Percentiles rank a stretch among this genome's conserved stretches.
phyloP scores from a whole-genome alignment of 2,888 invertebrate genomes.

The Caenorhabditis afra region DNA sequence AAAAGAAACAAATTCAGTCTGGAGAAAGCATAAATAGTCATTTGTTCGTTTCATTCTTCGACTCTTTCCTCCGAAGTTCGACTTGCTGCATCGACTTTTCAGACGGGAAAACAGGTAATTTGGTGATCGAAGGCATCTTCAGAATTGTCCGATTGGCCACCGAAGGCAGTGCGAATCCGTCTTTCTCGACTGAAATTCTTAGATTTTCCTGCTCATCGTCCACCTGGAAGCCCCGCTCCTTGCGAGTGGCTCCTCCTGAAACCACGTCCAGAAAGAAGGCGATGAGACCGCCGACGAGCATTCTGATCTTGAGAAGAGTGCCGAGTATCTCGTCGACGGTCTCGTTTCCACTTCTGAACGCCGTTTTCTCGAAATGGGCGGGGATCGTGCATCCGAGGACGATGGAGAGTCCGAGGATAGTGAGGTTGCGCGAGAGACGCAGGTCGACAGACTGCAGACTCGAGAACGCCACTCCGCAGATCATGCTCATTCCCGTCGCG shows the following conservation, averaged over 20 bases:
- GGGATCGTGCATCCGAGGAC: constrained; percentile 71
- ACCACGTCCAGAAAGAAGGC: constrained; percentile 82
- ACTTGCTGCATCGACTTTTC: constrained; percentile 26
- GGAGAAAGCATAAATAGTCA: constrained; percentile 36
- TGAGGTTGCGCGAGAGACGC: constrained; percentile 62
- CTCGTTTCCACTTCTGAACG: constrained; percentile 46
- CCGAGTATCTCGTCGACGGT: constrained; percentile 69
- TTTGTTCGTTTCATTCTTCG: not conserved
- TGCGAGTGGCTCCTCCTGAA: constrained; percentile 66
- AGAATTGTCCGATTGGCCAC: constrained; percentile 35
- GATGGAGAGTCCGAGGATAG: constrained; percentile 60
- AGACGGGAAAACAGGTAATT: constrained; percentile 37
- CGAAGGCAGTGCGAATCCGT: constrained; percentile 40
- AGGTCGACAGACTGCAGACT: constrained; percentile 67
- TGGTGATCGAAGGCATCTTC: constrained; percentile 34
- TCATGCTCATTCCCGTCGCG: constrained; percentile 74
- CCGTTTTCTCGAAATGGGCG: constrained; percentile 57
- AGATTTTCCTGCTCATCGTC: not conserved
- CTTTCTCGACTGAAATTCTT: constrained; percentile 10
- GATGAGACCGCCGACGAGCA: constrained; percentile 81
- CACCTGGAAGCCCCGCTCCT: constrained; percentile 64
- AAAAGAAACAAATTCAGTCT: constrained; percentile 38
- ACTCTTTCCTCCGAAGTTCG: constrained; percentile 23
- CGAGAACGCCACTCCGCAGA: constrained; percentile 71
- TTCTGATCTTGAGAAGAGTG: constrained; percentile 73